Evolutionary conservation across 1,140 invertebrate species (phyloP).

Genomic region (Sarcophaga bullata): DNA sequence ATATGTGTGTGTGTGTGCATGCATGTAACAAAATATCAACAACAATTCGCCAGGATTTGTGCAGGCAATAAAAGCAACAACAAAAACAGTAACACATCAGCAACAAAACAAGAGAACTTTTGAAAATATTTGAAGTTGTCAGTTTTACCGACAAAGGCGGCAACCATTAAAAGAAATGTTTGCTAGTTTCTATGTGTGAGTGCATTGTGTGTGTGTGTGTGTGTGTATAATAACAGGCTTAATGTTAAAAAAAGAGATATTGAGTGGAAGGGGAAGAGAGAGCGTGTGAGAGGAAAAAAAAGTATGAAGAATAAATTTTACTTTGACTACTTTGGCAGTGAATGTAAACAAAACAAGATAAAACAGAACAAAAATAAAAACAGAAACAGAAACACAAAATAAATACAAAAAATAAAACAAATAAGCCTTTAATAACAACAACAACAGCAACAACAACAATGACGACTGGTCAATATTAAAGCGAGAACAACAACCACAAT

Average conservation of each 20-base stretch:
- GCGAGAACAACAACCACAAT: too few relatives aligned
- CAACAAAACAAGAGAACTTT: neutral
- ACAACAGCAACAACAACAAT: too few relatives aligned
- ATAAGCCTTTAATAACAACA: too few relatives aligned
- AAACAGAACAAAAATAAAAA: too few relatives aligned
- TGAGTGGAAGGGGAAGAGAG: neutral
- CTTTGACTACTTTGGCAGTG: neutral
- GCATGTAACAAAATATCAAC: conserved; percentile 5
- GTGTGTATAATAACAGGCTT: neutral
- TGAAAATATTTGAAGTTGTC: conserved; percentile 35
- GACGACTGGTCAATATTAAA: too few relatives aligned
- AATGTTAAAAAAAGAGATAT: neutral
- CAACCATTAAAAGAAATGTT: conserved; percentile 16
- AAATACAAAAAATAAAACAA: too few relatives aligned
- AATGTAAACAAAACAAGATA: neutral
- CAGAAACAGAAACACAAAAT: too few relatives aligned
- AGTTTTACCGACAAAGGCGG: conserved; percentile 26
- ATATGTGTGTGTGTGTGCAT: neutral
- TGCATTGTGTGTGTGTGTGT: too few relatives aligned
- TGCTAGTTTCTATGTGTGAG: too few relatives aligned
- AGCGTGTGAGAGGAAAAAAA: too few relatives aligned
- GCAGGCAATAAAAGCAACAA: neutral
- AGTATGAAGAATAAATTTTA: neutral
- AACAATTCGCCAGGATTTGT: conserved; percentile 20
- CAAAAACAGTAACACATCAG: neutral